Percentiles rank a stretch among this genome's conserved stretches.
phyloP scores from a whole-genome alignment of 2,797 vertebrate species.

The Esox masquinongy region DNA sequence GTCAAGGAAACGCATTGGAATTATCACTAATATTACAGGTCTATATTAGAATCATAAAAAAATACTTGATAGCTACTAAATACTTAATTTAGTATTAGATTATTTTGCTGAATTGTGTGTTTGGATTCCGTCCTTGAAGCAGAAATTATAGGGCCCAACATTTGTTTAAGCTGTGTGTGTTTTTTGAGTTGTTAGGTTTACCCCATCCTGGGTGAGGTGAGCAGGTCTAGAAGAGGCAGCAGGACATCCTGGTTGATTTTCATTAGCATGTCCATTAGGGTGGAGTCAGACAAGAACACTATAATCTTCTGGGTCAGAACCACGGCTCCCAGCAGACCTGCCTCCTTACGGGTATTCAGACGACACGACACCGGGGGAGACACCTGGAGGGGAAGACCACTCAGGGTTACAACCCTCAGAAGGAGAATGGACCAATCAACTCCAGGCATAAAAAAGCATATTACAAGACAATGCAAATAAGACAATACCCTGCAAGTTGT shows the following conservation, averaged over 20 bases:
- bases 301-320: constrained; percentile 93
- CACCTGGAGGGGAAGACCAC: constrained; percentile 73
- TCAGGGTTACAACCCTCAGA: neutral
- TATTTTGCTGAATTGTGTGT: no score
- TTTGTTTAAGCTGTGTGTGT: neutral
- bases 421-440: neutral
- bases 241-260: constrained; percentile 96
- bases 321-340: constrained; percentile 89
- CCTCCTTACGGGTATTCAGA: constrained; percentile 96
- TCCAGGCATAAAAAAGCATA: neutral
- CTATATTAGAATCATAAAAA: no score
- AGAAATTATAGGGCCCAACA: no score
- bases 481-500: neutral
- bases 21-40: no score
- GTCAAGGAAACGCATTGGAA: no score
- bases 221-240: constrained; percentile 88
- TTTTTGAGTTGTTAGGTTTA: neutral
- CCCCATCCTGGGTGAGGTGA: constrained; percentile 85
- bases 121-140: no score
- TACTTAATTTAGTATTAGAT: no score
- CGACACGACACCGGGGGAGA: constrained; percentile 82
- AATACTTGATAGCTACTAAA: no score
- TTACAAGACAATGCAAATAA: neutral
- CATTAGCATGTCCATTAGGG: constrained; percentile 97
- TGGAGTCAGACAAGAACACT: constrained; percentile 93